A percentile compares a stretch with the other conserved stretches of the same genome.
Evolutionary conservation across 2,888 invertebrate species (phyloP).

Genomic region (Lasioglossum vierecki): DNA sequence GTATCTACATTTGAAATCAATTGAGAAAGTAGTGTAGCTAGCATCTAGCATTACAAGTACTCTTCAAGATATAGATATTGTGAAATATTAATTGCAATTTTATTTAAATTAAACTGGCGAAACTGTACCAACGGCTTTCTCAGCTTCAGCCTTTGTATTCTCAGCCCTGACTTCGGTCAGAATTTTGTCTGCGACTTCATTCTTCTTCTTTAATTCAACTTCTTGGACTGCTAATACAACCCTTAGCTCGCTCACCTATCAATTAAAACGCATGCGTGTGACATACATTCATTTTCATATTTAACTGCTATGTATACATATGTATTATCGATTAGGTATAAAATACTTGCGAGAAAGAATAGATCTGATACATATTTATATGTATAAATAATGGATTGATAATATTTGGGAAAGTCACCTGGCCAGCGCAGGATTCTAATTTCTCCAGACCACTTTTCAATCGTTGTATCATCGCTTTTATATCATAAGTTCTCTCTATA

Average conservation of each 20-base stretch:
- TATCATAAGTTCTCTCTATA: slow-evolving; percentile 88
- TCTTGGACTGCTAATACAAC: slow-evolving; percentile 91
- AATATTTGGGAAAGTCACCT: slow-evolving; percentile 85
- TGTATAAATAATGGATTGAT: neutral
- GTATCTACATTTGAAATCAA: neutral
- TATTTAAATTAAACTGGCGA: neutral
- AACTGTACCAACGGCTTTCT: slow-evolving; percentile 90
- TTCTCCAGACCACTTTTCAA: slow-evolving; percentile 95
- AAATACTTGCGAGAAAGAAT: too few species aligned
- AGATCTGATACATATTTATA: neutral
- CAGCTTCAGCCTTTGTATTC: slow-evolving; percentile 95
- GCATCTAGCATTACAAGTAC: neutral
- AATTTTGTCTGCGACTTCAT: slow-evolving; percentile 94
- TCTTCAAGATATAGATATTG: neutral
- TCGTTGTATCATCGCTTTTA: slow-evolving; percentile 90
- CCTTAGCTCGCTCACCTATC: slow-evolving; percentile 91
- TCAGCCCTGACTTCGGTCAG: slow-evolving; percentile 94
- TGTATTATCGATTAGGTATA: too few species aligned
- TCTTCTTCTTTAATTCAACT: slow-evolving; percentile 93
- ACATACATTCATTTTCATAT: neutral
- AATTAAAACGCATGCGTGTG: neutral
- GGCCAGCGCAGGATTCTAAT: slow-evolving; percentile 92
- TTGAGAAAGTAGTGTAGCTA: neutral
- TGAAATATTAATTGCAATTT: neutral
- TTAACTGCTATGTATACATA: neutral